Conservation (phyloP, 2,797 vertebrate genomes). For the Cynopterus sphinx region DNA sequence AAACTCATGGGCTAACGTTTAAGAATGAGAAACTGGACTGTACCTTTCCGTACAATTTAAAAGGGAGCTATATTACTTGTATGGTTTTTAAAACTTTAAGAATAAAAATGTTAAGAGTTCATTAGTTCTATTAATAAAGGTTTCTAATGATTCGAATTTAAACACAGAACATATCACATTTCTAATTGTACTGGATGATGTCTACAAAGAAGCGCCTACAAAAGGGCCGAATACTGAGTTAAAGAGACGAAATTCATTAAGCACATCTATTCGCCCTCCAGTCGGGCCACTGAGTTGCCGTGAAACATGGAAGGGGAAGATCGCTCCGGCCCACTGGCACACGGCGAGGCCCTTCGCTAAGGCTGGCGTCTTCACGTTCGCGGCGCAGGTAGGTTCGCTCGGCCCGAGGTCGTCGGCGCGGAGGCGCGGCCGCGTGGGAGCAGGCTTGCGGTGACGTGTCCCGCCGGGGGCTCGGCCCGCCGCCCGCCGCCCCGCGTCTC, state of each 20-base stretch:
- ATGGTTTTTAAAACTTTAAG: not conserved
- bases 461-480: not conserved
- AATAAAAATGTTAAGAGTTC: not conserved
- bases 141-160: not conserved
- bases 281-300: no score
- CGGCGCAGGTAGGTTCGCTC: accelerated
- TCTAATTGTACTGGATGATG: not conserved
- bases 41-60: not conserved
- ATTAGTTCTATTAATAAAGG: not conserved
- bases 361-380: accelerated
- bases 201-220: not conserved
- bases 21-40: not conserved
- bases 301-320: not conserved
- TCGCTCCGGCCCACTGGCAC: accelerated
- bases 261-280: not conserved
- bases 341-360: accelerated
- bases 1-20: not conserved
- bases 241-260: not conserved
- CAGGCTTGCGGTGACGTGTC: not conserved
- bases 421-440: not conserved
- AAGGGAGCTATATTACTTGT: not conserved
- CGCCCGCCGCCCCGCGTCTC: not conserved
- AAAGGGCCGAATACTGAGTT: not conserved
- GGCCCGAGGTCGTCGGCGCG: no score
- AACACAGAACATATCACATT: not conserved